Base-by-base conservation (phyloP, 2,797 vertebrate species). In the Argyrosomus regius region DNA sequence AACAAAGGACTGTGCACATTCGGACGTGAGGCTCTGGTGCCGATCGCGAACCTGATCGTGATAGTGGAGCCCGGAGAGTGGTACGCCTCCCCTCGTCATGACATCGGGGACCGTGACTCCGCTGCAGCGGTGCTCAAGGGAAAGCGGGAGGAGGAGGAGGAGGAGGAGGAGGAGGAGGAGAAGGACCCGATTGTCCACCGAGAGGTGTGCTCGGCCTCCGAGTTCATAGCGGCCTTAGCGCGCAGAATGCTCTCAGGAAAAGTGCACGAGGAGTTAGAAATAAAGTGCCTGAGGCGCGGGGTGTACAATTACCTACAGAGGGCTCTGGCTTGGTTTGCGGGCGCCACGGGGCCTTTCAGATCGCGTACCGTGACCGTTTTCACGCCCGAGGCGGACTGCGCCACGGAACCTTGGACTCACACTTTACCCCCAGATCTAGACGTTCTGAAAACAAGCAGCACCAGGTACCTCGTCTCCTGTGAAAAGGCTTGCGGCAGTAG, bases 281-380 rank as follows among this genome's bases (percentile, higher is more conserved):
- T 80, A 12, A 28, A 3, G 1, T 80, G 78, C n/a, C 3, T 7
- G 0, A 39, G 64, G 16, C 17, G 2, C 1, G 71, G 79, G 7
- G 9, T 81, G 3, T 72, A 66, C 60, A 9, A 16, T 1, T 81
- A 81, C 56, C 5, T 81, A 0, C 79, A 81, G 48, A 14, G 46
- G 0, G 54, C 56, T 0, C 3, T 81, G 18, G 54, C 48, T 1
- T 81, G 79, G 77, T 72, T 79, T 1, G 70, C 77, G 1, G 62
- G 69, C 0, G 77, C 62, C 46, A 28, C 77, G 0, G 77, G 77
- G 0, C 77, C 77, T 1, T 79, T 79, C n/a, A 67, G 77, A 18
- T 60, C 45, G 1, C 62, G 77, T 0, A 3, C 6, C 0, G 69
- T 79, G 16, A 73, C 62, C 0, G 62, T 73, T 0, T 79, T 72